Evolutionary conservation across 2,113 vertebrate species (phyloP).

Genomic region (Prunella fulvescens): DNA sequence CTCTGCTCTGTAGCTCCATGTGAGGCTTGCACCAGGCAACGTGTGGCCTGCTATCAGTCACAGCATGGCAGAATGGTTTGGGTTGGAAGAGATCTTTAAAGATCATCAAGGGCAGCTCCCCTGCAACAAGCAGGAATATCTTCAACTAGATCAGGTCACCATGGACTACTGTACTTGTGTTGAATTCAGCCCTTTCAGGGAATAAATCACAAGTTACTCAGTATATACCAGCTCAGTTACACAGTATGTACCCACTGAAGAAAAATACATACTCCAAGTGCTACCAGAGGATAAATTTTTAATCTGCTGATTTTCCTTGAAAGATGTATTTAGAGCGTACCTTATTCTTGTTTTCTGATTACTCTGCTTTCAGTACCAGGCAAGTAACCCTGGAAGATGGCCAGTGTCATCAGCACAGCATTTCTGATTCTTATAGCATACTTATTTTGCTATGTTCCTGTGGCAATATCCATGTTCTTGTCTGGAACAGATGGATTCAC

Average conservation of each 20-base stretch:
- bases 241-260: not conserved
- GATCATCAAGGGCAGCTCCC: not conserved
- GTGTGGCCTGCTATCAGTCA: accelerated
- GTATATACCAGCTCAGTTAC: not conserved
- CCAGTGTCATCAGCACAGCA: not conserved
- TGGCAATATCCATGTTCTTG: not conserved
- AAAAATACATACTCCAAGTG: not conserved
- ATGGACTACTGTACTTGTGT: not conserved
- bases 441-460: not conserved
- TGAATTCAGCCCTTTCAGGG: not conserved
- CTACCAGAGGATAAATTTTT: not conserved
- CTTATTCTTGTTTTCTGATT: not conserved
- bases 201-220: not conserved
- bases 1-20: not conserved
- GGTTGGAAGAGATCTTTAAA: not conserved
- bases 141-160: not conserved
- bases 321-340: not conserved
- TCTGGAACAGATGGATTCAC: not conserved
- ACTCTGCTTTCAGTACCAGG: not conserved
- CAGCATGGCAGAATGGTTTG: not conserved
- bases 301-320: not conserved
- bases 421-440: not conserved
- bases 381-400: not conserved
- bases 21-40: not conserved
- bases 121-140: not conserved